A percentile compares a stretch with the other conserved stretches of the same genome.
Conservation (phyloP, 2,797 vertebrate species). For the Anolis apletophallus region DNA sequence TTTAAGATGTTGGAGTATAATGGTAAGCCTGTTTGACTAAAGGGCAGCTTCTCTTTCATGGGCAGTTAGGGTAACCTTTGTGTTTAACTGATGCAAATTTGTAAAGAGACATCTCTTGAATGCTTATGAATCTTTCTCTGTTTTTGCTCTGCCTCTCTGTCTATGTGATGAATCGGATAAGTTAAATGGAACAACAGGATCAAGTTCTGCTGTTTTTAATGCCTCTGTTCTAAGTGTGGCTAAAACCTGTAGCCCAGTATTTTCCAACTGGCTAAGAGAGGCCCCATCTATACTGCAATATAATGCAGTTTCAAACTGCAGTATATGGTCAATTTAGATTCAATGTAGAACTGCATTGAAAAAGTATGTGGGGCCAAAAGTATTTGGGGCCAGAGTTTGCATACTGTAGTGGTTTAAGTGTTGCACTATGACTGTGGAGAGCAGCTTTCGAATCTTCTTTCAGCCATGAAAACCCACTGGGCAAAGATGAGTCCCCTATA, state of each 20-base stretch:
- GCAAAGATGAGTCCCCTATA: no score
- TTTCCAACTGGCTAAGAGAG: no score
- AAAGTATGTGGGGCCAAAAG: no score
- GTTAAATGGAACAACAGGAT: not conserved
- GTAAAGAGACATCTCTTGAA: slow-evolving; percentile 31
- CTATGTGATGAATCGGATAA: not conserved
- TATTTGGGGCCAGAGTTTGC: no score
- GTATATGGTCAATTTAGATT: no score
- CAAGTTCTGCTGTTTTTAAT: not conserved
- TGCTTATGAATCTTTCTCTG: slow-evolving; percentile 24
- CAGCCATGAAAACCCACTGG: no score
- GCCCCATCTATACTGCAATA: no score
- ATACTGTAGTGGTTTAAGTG: no score
- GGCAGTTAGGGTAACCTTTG: slow-evolving; percentile 41
- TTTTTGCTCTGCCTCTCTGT: not conserved
- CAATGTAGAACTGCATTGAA: no score
- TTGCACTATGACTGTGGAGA: no score
- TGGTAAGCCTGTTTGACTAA: not conserved
- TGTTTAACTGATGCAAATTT: slow-evolving; percentile 33
- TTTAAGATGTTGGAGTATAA: rapidly evolving
- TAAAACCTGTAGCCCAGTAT: not conserved
- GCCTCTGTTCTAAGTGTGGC: not conserved
- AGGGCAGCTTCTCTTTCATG: not conserved
- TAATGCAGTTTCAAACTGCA: no score
- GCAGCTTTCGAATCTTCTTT: no score